phyloP scores from a whole-genome alignment of 2,888 invertebrate species.

The Choreutis nemorana region DNA sequence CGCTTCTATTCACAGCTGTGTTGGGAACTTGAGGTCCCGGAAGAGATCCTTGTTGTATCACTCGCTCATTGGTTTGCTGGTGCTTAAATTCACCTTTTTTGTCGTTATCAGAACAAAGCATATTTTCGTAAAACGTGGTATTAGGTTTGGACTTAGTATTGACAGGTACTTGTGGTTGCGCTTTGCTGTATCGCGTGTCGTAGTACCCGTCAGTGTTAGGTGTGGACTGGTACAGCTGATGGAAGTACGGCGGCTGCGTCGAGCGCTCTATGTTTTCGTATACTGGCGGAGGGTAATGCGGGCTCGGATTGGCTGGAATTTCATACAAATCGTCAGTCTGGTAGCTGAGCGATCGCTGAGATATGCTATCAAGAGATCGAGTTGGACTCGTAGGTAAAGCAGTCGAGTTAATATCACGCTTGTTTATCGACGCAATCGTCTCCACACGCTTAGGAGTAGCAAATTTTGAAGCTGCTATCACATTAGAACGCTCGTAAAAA shows the following conservation, averaged over 20 bases:
- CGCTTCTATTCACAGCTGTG: constrained; percentile 32
- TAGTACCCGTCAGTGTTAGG: constrained; percentile 54
- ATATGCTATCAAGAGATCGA: constrained; percentile 67
- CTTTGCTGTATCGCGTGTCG: constrained; percentile 72
- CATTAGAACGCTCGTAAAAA: constrained; percentile 73
- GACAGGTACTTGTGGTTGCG: constrained; percentile 82
- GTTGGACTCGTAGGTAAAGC: constrained; percentile 64
- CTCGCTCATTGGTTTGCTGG: constrained; percentile 37
- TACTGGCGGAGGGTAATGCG: constrained; percentile 59
- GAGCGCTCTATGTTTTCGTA: constrained; percentile 82
- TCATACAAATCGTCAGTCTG: constrained; percentile 55
- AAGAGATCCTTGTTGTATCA: constrained; percentile 46
- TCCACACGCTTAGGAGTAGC: constrained; percentile 79
- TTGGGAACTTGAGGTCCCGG: constrained; percentile 55
- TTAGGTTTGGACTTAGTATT: constrained; percentile 49
- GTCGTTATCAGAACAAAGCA: constrained; percentile 51
- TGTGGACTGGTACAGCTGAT: constrained; percentile 58
- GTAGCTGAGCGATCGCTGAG: constrained; percentile 65
- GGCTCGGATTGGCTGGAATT: constrained; percentile 46
- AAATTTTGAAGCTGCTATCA: constrained; percentile 80
- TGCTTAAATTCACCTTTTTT: constrained; percentile 45
- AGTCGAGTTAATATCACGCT: constrained; percentile 45
- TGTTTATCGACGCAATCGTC: constrained; percentile 60
- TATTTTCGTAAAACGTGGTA: constrained; percentile 57
- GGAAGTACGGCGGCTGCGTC: constrained; percentile 70